Evolutionary conservation across 2,797 vertebrate genomes (phyloP).

Genomic region (Argya squamiceps): DNA sequence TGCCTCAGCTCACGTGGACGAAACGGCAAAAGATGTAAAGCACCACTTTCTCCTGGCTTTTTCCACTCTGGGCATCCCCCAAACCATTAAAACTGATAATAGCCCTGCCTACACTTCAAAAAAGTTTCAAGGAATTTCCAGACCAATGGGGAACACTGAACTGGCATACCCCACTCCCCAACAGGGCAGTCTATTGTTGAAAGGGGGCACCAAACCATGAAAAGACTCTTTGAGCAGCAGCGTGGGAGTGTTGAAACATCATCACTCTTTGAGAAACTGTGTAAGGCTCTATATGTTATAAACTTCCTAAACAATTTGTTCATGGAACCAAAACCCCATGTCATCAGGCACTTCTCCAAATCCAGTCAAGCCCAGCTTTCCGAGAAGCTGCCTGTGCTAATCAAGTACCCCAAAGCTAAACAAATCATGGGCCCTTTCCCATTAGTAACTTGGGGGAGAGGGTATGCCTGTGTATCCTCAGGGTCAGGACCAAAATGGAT

Average conservation of each 20-base stretch:
- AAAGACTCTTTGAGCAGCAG: not conserved
- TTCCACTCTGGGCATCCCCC: not conserved
- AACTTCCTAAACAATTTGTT: not conserved
- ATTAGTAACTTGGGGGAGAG: not conserved
- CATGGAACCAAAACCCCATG: not conserved
- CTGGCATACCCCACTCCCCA: not conserved
- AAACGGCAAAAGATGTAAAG: not conserved
- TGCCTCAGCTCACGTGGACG: rapidly evolving
- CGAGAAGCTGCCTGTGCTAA: not conserved
- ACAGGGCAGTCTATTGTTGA: not conserved
- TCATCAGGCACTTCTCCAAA: not conserved
- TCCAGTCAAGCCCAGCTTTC: not conserved
- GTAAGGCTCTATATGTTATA: not conserved
- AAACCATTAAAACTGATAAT: not conserved
- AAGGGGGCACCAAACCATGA: not conserved
- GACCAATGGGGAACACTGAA: not conserved
- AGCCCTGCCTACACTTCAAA: not conserved
- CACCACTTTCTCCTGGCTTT: not conserved
- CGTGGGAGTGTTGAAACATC: not conserved
- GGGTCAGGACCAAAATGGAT: not conserved
- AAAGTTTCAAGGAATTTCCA: not conserved
- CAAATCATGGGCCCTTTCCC: not conserved
- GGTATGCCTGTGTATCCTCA: not conserved
- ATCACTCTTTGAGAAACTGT: not conserved
- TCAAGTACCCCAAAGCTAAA: not conserved